These are phyloP conservation scores for Thalpophila matura DNA, from an alignment of 2,888 invertebrate genomes.

Conservation along the genomic window DNA sequence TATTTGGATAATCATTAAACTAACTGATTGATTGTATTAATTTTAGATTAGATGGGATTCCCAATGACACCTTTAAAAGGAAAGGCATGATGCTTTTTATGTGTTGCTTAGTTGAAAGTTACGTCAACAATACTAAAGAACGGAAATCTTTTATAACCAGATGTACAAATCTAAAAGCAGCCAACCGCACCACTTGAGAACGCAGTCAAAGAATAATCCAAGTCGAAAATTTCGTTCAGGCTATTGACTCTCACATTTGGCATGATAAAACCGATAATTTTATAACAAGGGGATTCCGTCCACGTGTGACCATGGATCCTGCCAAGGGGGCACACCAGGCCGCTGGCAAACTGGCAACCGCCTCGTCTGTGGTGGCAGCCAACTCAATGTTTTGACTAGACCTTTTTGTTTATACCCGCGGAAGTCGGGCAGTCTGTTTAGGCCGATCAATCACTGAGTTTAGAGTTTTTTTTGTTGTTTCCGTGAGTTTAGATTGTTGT, in stretches of 20 bases:
- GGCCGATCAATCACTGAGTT: constrained; percentile 48
- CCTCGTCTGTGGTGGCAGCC: constrained; percentile 73
- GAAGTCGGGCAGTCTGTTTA: constrained; percentile 47
- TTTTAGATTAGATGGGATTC: constrained; percentile 7
- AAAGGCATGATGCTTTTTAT: background rate
- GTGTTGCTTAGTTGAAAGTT: constrained; percentile 15
- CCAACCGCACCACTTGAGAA: constrained; percentile 25
- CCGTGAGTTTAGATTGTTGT: constrained; percentile 10
- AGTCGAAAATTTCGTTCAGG: constrained; percentile 50
- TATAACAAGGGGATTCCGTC: constrained; percentile 68
- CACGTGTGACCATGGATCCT: constrained; percentile 67
- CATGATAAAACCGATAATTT: constrained; percentile 62
- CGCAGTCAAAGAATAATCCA: constrained; percentile 19
- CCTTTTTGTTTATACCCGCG: constrained; percentile 67
- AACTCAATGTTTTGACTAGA: constrained; percentile 81
- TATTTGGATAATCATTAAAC: constrained; percentile 15
- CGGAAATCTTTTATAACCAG: background rate
- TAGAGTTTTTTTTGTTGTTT: constrained; percentile 39
- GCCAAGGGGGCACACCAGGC: constrained; percentile 74
- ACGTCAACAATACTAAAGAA: constrained; percentile 5
- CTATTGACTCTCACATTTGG: constrained; percentile 61
- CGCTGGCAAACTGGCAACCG: constrained; percentile 81
- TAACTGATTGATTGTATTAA: background rate
- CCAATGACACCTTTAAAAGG: background rate
- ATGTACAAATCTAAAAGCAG: background rate